Evolutionary conservation across 2,797 vertebrate species (phyloP).

Genomic region (Acanthopagrus latus): DNA sequence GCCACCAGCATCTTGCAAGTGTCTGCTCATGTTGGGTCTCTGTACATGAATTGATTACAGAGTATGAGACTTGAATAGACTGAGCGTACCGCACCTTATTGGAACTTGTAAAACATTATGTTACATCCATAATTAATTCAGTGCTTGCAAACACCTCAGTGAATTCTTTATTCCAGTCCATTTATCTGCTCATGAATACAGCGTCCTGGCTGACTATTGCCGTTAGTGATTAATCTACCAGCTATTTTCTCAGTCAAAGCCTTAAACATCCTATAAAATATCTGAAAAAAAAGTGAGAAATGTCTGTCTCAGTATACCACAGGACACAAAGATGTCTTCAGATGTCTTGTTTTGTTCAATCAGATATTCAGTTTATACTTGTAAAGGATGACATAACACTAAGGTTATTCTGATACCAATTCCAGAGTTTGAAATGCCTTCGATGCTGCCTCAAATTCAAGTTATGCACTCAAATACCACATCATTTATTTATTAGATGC

Average conservation of each 20-base stretch:
- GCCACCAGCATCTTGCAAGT: too few relatives aligned
- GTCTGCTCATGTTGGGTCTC: too few relatives aligned
- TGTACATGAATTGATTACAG: too few relatives aligned
- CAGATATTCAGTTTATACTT: background rate
- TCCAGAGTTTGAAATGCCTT: too few relatives aligned
- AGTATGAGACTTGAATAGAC: too few relatives aligned
- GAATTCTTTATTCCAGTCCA: background rate
- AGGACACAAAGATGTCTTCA: background rate
- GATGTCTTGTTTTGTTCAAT: background rate
- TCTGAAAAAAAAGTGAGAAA: background rate
- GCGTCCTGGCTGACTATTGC: background rate
- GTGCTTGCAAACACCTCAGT: background rate
- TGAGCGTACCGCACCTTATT: too few relatives aligned
- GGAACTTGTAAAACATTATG: background rate
- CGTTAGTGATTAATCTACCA: background rate
- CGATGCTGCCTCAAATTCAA: too few relatives aligned
- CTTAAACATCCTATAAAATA: background rate
- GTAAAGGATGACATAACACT: background rate
- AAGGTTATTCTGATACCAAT: too few relatives aligned
- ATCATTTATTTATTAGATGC: too few relatives aligned
- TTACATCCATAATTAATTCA: background rate
- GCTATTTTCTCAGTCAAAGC: background rate
- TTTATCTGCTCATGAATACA: background rate
- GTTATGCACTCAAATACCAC: too few relatives aligned
- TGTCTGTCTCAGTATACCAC: background rate